Percentiles rank a stretch among this genome's conserved stretches.
phyloP scores from a whole-genome alignment of 2,888 invertebrate genomes.

The Drosophila birchii region DNA sequence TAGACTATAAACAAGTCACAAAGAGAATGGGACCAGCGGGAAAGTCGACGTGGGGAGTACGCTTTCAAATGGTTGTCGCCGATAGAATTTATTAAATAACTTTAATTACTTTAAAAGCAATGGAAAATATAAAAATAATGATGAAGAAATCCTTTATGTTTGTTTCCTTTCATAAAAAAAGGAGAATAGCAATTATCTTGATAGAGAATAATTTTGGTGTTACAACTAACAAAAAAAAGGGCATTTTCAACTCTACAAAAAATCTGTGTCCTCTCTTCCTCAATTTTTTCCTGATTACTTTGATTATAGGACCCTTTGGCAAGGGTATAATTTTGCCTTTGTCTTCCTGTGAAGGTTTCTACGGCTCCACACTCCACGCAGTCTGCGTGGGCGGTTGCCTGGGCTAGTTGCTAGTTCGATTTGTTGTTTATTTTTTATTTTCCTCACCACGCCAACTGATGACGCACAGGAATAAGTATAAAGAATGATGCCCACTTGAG shows the following conservation, averaged over 20 bases:
- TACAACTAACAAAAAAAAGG: neutral
- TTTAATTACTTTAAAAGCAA: neutral
- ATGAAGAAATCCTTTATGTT: neutral
- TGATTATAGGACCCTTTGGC: conserved; percentile 8
- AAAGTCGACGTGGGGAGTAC: neutral
- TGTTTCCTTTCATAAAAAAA: neutral
- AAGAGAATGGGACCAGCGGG: neutral
- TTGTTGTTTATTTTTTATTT: conserved; percentile 23
- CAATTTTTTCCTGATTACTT: neutral
- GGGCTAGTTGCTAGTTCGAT: conserved; percentile 24
- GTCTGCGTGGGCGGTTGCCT: conserved; percentile 39
- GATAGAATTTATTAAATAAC: neutral
- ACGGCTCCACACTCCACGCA: conserved; percentile 1
- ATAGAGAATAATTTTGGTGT: neutral
- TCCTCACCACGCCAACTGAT: conserved; percentile 29
- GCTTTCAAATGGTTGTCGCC: neutral
- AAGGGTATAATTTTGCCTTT: conserved; percentile 24
- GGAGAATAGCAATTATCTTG: neutral
- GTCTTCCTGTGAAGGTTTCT: conserved; percentile 9
- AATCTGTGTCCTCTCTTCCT: neutral
- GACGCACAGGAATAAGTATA: conserved; percentile 34
- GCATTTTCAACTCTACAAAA: neutral
- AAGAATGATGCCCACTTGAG: neutral
- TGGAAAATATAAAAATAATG: neutral
- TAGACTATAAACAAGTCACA: conserved; percentile 58